Evolutionary conservation across 2,113 vertebrate species (phyloP).

Genomic region (Gobiocypris rarus): DNA sequence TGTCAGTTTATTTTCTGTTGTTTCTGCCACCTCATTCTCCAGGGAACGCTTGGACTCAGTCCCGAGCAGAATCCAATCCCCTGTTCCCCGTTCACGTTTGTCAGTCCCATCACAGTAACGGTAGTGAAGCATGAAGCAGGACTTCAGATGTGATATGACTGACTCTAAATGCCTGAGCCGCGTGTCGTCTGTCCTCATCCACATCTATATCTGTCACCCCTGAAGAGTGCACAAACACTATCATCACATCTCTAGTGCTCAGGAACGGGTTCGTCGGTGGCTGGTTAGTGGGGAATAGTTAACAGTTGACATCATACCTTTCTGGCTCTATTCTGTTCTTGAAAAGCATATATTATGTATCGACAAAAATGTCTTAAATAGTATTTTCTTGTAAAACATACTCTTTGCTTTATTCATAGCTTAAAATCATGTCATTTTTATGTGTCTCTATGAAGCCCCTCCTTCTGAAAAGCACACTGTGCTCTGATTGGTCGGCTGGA

Average conservation of each 20-base stretch:
- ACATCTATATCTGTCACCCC: slow-evolving; percentile 28
- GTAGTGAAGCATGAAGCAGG: slow-evolving; percentile 42
- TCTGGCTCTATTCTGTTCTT: no score
- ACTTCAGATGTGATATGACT: slow-evolving; percentile 4
- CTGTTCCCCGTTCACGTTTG: slow-evolving; percentile 8
- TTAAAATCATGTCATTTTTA: background rate
- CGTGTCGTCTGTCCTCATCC: slow-evolving; percentile 7
- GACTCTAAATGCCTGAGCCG: slow-evolving; percentile 3
- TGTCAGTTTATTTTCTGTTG: background rate
- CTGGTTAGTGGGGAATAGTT: background rate
- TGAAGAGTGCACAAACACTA: background rate
- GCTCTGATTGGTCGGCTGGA: no score
- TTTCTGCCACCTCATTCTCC: background rate
- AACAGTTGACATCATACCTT: background rate
- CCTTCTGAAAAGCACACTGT: no score
- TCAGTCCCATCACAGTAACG: slow-evolving; percentile 32
- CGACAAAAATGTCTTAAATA: background rate
- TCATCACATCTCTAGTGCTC: background rate
- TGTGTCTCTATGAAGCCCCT: no score
- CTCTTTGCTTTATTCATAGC: background rate
- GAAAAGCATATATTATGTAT: no score
- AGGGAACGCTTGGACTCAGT: background rate
- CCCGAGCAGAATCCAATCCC: background rate
- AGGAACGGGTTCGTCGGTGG: background rate
- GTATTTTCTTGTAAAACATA: background rate